Conservation (phyloP, 2,797 vertebrate genomes). For the Hoplostethus mediterraneus region DNA sequence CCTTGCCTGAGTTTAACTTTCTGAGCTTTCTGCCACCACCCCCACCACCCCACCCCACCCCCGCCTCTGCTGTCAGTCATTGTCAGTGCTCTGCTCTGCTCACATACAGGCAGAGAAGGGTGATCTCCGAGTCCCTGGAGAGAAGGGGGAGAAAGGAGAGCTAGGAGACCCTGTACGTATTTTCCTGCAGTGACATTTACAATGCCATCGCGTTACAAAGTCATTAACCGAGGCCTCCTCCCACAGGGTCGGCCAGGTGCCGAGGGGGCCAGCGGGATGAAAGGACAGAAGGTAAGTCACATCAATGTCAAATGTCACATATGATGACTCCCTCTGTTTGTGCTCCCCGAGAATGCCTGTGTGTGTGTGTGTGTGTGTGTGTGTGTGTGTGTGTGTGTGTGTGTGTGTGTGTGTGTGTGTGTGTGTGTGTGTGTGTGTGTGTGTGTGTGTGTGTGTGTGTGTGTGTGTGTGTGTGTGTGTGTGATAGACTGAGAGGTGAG, state of each 20-base stretch:
- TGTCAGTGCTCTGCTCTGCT: constrained; percentile 62
- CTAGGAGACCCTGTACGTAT: constrained; percentile 89
- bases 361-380: neutral
- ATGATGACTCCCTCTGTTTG: constrained; percentile 53
- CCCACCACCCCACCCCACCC: neutral
- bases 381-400: too few relatives aligned
- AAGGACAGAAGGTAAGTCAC: constrained; percentile 90
- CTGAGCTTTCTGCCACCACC: constrained; percentile 32
- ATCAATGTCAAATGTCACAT: constrained; percentile 70
- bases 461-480: constrained; percentile 3
- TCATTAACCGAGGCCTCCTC: constrained; percentile 75
- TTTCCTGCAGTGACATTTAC: constrained; percentile 71
- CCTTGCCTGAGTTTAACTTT: constrained; percentile 33
- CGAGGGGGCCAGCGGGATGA: constrained; percentile 75
- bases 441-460: constrained; percentile 11
- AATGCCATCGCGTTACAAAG: constrained; percentile 54
- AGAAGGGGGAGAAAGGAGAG: constrained; percentile 87
- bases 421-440: constrained; percentile 11
- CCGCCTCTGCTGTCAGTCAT: constrained; percentile 63
- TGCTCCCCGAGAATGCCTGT: constrained; percentile 26
- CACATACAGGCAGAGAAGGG: constrained; percentile 83
- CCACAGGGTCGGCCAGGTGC: constrained; percentile 85
- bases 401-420: neutral
- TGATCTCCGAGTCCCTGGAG: constrained; percentile 81
- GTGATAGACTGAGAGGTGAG: neutral